phyloP scores from a whole-genome alignment of 2,113 vertebrate species.

The Aplodontia rufa region DNA sequence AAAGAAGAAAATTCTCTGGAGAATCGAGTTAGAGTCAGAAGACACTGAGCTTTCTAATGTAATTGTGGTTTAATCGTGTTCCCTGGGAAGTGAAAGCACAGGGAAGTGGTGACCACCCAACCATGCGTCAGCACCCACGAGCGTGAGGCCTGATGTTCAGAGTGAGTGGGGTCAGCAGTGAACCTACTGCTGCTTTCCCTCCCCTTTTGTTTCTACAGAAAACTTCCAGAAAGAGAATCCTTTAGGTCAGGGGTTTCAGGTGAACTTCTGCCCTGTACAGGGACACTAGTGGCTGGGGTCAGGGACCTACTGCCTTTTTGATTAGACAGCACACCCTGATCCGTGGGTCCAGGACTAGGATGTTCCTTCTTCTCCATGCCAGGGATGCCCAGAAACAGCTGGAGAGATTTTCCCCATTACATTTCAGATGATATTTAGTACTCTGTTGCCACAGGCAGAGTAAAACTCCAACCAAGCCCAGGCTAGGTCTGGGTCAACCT shows the following conservation, averaged over 20 bases:
- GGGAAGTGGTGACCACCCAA: not conserved
- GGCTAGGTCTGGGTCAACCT: not conserved
- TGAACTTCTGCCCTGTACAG: not conserved
- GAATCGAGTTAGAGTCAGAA: not conserved
- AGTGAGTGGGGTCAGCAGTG: not conserved
- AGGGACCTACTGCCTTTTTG: not conserved
- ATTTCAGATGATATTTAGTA: not conserved
- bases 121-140: not conserved
- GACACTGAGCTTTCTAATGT: not conserved
- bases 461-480: not conserved
- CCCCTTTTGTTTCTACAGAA: not conserved
- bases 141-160: not conserved
- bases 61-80: not conserved
- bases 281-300: not conserved
- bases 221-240: not conserved
- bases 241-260: not conserved
- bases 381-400: slow-evolving; percentile 18
- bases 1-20: not conserved
- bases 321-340: not conserved
- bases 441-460: not conserved
- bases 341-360: not conserved
- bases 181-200: not conserved
- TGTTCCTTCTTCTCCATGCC: not conserved
- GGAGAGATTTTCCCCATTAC: not conserved
- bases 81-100: slow-evolving; percentile 12